These are phyloP conservation scores for Anarrhichthys ocellatus DNA, from an alignment of 2,113 vertebrate species.

Conservation along the genomic window DNA sequence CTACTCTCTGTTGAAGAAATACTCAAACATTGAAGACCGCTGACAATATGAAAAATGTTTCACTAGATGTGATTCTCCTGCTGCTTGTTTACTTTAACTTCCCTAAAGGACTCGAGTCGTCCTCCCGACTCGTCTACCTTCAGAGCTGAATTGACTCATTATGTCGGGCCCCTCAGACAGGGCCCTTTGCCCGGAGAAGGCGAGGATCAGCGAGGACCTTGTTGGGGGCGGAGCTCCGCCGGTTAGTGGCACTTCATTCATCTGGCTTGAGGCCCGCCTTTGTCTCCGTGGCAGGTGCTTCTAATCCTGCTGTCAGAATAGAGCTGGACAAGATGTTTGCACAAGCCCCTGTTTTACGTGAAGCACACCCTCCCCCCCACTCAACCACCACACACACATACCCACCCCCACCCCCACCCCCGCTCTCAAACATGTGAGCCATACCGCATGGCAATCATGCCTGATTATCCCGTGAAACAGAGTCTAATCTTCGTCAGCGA, in stretches of 20 bases:
- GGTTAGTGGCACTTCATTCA: constrained; percentile 69
- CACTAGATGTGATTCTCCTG: too few relatives aligned
- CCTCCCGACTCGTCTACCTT: neutral
- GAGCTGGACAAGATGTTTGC: constrained; percentile 73
- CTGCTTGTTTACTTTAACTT: too few relatives aligned
- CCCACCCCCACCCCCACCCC: constrained; percentile 6
- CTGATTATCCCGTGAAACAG: constrained; percentile 50
- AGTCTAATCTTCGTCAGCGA: neutral
- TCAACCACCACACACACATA: constrained; percentile 16
- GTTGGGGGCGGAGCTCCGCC: neutral
- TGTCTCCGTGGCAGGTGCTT: constrained; percentile 76
- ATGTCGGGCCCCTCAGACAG: constrained; percentile 4
- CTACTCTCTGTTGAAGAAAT: too few relatives aligned
- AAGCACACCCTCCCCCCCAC: neutral
- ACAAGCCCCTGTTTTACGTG: constrained; percentile 65
- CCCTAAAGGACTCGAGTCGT: too few relatives aligned
- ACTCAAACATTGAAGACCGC: too few relatives aligned
- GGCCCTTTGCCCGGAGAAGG: neutral
- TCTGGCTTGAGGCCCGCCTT: constrained; percentile 68
- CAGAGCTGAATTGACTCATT: constrained; percentile 36
- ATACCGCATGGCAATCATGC: constrained; percentile 47
- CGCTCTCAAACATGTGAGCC: constrained; percentile 41
- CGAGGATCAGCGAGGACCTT: constrained; percentile 6
- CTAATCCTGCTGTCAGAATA: constrained; percentile 76
- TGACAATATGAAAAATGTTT: too few relatives aligned